Evolutionary conservation across 1,140 invertebrate species (phyloP), one percentile per base, ranked within the genome.

Genomic region (Holcopasites calliopsidis): DNA sequence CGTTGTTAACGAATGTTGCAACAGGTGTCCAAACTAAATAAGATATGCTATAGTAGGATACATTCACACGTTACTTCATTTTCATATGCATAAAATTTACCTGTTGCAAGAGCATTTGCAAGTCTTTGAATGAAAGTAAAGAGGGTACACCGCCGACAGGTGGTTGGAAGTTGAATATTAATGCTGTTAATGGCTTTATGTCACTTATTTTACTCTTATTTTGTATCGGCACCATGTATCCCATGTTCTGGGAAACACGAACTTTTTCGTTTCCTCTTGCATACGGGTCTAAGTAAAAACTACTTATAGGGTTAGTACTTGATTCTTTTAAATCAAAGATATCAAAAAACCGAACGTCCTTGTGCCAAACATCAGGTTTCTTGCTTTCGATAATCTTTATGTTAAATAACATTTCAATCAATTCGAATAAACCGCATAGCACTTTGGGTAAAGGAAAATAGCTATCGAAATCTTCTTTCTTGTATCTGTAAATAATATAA

Each of bases 391-490:
- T 93, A 64, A 98, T 96, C 80, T 94, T 93, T n/a, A 99, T 94
- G 61, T 95, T 94, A 89, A 98, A 99, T 6, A 98, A 89, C 47
- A 93, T 93, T 78, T 95, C 94, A 81, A 94, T 94, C 4, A 98
- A 88, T 42, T 94, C 88, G 84, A 97, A 97, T 1, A 98, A 86
- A 23, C 95, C 95, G 11, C 93, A 89, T 1, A 98, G 90, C 16
- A 98, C 97, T 73, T 92, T 93, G 0, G 95, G 94, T 13, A 98
- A 88, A 0, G 97, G 96, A 85, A 99, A 99, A 90, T 96, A 98
- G 87, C 97, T 94, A 8, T 94, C 91, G 18, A 97, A 91, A 72
- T 94, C 92, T 50, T 94, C 93, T 77, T 97, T 95, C 76, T 96
- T 94, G 79, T 94, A 94, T 70, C 93, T 94, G 78, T 64, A 58